Evolutionary conservation across 2,888 invertebrate genomes (phyloP), one percentile per base, ranked within the genome.

Genomic region (Leptogaster cylindrica): DNA sequence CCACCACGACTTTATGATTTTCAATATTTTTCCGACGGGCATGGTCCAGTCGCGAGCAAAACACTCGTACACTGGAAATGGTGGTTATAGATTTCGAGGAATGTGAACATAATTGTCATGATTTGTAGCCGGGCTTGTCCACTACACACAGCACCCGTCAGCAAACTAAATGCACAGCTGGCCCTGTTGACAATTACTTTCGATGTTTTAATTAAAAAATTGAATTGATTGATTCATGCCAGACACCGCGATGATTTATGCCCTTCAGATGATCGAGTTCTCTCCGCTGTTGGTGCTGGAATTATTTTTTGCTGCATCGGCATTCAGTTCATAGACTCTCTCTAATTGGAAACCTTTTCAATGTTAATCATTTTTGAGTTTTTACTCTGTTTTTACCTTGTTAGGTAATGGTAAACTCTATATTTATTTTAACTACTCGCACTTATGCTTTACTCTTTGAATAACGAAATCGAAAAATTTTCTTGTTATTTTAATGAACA

Each of bases 71-170:
- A 55, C 16, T n/a, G n/a, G 23, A 55, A 33, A 55, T 36, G 39
- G n/a, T n/a, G 31, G 55, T 39, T n/a, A 23, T 23, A 16, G 55
- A 55, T 36, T 55, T 23, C 14, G 55, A 14, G 55, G 55, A 55
- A 55, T 55, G 55, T 25, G 55, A 36, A 55, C 55, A 55, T 55
- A 55, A 55, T 55, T 55, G 55, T 55, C 55, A 55, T 55, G 36
- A 55, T 55, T 55, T 55, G 55, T 55, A 55, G 39, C 36, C 6
- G 6, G 16, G 14, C 55, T 12, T 36, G 20, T 23, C 12, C n/a
- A 39, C 41, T 31, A 18, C 20, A 52, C 16, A 10, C 50, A 7
- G 50, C 27, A n/a, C 12, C 12, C 20, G 25, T 31, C 31, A n/a
- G 18, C 52, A 36, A 8, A 10, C 36, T 6, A 4, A 1, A 39